These are phyloP conservation scores for Leucophenga varia DNA, from an alignment of 1,140 invertebrate species.

Conservation along the genomic window DNA sequence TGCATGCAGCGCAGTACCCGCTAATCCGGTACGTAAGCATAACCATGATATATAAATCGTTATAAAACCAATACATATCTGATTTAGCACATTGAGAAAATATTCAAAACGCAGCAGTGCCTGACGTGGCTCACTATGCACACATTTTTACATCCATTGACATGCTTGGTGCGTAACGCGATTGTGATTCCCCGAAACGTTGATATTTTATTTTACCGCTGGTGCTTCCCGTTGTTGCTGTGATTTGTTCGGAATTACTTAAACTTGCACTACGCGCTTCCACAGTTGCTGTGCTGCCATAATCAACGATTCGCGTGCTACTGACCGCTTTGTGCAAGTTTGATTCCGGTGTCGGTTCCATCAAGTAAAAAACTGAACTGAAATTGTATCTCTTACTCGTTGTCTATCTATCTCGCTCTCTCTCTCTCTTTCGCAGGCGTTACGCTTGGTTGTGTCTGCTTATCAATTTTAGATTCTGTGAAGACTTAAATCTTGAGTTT, in stretches of 20 bases:
- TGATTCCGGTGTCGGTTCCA: no score
- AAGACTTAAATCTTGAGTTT: no score
- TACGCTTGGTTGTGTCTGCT: no score
- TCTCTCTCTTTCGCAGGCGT: no score
- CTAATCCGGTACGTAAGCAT: slow-evolving; percentile 32
- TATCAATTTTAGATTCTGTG: no score
- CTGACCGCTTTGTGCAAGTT: slow-evolving; percentile 25
- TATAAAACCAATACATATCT: slow-evolving; percentile 49
- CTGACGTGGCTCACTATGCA: slow-evolving; percentile 15
- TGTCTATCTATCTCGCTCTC: no score
- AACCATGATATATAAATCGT: slow-evolving; percentile 50
- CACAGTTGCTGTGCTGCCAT: slow-evolving; percentile 36
- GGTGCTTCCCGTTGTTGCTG: no score
- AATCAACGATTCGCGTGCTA: slow-evolving; percentile 26
- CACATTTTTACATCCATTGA: slow-evolving; percentile 13
- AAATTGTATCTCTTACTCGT: no score
- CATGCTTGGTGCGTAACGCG: slow-evolving; percentile 37
- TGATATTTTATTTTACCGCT: no score
- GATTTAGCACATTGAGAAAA: slow-evolving; percentile 44
- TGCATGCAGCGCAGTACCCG: slow-evolving; percentile 33
- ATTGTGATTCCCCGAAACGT: slow-evolving; percentile 15
- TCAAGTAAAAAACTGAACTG: no score
- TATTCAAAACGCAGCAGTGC: slow-evolving; percentile 28
- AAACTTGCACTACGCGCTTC: neutral
- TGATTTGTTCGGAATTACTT: neutral